Conservation (phyloP, 2,888 invertebrate genomes). For the Leucophora obtusa region DNA sequence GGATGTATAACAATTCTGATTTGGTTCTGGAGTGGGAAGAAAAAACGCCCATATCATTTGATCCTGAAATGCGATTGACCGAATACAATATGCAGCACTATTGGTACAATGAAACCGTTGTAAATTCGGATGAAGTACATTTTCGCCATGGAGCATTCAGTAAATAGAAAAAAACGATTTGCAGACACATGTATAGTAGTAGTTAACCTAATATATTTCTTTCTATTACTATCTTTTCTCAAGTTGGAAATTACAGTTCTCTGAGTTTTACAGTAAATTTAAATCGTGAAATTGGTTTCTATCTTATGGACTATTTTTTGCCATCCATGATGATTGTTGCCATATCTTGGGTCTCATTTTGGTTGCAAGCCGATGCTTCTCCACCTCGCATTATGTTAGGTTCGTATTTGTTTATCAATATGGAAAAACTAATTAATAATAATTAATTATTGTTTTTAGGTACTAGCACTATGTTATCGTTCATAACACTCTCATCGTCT, state of each 20-base stretch:
- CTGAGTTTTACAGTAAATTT: conserved; percentile 73
- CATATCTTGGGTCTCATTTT: conserved; percentile 75
- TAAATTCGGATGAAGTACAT: conserved; percentile 71
- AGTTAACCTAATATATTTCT: background rate
- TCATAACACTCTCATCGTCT: conserved; percentile 73
- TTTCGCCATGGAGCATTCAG: conserved; percentile 73
- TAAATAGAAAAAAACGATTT: conserved; percentile 58
- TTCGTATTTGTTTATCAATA: conserved; percentile 51
- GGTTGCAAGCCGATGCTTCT: conserved; percentile 74
- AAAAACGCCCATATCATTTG: conserved; percentile 72
- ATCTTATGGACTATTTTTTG: conserved; percentile 73
- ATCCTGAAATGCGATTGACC: conserved; percentile 74
- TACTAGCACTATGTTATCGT: conserved; percentile 75
- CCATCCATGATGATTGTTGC: conserved; percentile 77
- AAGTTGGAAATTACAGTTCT: conserved; percentile 73
- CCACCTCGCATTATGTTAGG: conserved; percentile 75
- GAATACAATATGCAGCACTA: conserved; percentile 72
- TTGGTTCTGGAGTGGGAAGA: conserved; percentile 72
- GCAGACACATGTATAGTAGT: background rate
- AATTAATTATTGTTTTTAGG: conserved; percentile 62
- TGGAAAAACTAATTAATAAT: background rate
- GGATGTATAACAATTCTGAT: conserved; percentile 76
- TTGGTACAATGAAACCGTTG: conserved; percentile 71
- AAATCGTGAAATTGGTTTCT: conserved; percentile 75
- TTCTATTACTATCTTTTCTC: background rate